These are phyloP conservation scores for Lepilemur ruficaudatus DNA, from an alignment of 2,797 vertebrate genomes.

Conservation along the genomic window DNA sequence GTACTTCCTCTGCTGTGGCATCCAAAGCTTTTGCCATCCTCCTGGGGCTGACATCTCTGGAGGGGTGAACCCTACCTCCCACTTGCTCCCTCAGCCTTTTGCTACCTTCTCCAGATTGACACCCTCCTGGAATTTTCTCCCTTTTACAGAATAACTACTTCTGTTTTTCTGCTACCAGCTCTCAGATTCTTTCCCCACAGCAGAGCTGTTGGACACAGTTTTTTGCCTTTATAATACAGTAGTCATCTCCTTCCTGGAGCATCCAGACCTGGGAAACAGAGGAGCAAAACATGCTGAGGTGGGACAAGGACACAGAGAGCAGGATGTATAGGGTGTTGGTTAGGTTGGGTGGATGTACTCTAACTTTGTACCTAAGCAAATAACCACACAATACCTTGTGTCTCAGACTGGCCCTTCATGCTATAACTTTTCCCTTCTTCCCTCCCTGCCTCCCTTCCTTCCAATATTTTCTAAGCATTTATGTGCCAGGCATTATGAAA, in stretches of 20 bases:
- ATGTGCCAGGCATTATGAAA: not conserved
- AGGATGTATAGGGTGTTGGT: not conserved
- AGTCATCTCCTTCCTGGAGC: not conserved
- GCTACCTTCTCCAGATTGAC: not conserved
- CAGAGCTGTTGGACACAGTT: not conserved
- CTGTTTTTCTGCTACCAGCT: not conserved
- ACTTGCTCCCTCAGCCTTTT: not conserved
- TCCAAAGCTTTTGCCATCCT: not conserved
- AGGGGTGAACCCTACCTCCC: too few species aligned
- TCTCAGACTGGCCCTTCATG: not conserved
- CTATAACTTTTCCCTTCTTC: not conserved
- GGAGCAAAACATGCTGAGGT: not conserved
- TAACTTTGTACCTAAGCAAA: not conserved
- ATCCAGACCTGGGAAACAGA: not conserved
- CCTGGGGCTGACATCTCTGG: not conserved
- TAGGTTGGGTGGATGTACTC: not conserved
- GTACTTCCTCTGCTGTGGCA: not conserved
- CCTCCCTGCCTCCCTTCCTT: not conserved
- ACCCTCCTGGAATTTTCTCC: not conserved
- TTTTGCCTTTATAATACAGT: not conserved
- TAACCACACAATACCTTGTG: not conserved
- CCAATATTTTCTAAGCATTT: not conserved
- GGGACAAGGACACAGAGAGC: not conserved
- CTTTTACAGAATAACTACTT: not conserved
- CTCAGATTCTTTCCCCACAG: not conserved